Evolutionary conservation across 30 jellyfish, hydroid and myxozoan genomes (phyloP), one percentile per base, ranked within the genome.

Genomic region (Cassiopea xamachana): DNA sequence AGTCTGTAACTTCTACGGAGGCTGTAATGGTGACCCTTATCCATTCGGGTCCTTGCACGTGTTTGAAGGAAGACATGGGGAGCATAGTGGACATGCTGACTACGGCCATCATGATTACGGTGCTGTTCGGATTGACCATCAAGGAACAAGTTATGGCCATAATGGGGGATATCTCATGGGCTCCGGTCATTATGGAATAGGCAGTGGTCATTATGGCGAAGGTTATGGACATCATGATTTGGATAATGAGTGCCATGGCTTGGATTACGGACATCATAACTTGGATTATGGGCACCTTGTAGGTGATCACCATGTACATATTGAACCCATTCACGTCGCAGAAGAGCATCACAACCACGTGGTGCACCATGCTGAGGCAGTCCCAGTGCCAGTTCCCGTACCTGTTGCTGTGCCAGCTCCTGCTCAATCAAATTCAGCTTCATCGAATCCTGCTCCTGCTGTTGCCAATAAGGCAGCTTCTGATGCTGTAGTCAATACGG

Each of bases 1-100:
- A 1, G 58, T 48, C 19, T 87, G 94, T 83, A 87, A 69, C 19
- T 88, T 77, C 67, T 81, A 79, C 44, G 90, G 81, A 44, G 62
- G 85, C 60, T 88, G 95, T 71, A 89, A 74, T 18, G 47, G 62
- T 61, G 90, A 88, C 69, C 95, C 78, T 46, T 69, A 13, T 61
- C 90, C 87, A 60, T 68, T 79, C 39, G 95, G 95, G n/a, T 88
- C 95, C 2, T 70, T 88, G n/a, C 95, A 88, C 59, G 95, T 88
- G 12, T 47, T 68, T 73, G 94, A 87, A 87, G 90, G 94, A 1
- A 78, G 86, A 16, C 83, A 84, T 45, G 80, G 72, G 2, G 81
- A 72, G 1, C 75, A 61, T 47, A 67, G 58, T 3, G 93, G 87
- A 46, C 47, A 39, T 59, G 88, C 73, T 46, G 87, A 87, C 17